These are phyloP conservation scores for Halcyon badia DNA, from an alignment of 2,797 vertebrate genomes.

Conservation along the genomic window DNA sequence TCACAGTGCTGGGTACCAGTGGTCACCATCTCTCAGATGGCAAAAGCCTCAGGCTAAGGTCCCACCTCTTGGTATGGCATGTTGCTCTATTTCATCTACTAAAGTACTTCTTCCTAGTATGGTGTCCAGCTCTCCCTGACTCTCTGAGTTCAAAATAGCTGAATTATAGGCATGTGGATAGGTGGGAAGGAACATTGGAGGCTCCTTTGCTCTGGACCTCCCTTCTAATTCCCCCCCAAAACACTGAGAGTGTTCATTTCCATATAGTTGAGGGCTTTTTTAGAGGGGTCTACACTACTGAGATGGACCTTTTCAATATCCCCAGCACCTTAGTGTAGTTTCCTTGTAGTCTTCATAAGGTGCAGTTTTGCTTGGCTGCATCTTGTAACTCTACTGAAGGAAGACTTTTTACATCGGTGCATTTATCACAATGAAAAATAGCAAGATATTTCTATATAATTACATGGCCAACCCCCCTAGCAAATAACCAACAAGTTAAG, in stretches of 20 bases:
- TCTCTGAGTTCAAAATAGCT: background rate
- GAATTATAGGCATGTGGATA: accelerated
- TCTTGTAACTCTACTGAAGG: background rate
- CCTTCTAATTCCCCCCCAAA: background rate
- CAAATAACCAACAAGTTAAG: constrained; percentile 48
- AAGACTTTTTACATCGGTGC: background rate
- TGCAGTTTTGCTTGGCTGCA: background rate
- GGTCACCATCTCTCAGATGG: background rate
- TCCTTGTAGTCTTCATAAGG: background rate
- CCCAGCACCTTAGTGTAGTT: background rate
- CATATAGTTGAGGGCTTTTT: background rate
- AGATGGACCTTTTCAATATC: background rate
- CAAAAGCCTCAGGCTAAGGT: background rate
- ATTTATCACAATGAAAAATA: background rate
- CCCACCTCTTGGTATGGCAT: accelerated
- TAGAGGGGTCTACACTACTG: background rate
- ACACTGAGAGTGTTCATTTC: background rate
- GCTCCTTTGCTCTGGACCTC: background rate
- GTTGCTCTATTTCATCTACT: background rate
- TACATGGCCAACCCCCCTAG: background rate
- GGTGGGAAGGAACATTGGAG: background rate
- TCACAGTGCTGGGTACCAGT: too few species aligned
- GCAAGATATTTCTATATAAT: background rate
- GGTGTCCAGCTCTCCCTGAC: background rate
- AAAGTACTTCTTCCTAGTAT: background rate